Conservation (phyloP, 2,888 invertebrate genomes). For the Epirrhoe tristata region DNA sequence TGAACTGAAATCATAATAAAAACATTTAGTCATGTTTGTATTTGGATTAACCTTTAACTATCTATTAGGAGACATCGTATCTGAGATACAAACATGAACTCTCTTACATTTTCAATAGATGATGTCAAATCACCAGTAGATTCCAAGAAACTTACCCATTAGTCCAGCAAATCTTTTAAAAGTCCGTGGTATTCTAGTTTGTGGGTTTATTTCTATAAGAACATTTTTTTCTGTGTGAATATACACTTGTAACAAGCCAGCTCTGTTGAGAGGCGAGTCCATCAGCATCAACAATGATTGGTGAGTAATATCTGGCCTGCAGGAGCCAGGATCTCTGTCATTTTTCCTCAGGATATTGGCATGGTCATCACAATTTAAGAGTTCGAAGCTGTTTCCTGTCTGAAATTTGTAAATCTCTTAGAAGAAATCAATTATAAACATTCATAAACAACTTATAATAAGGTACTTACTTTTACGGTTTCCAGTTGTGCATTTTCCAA, state of each 20-base stretch:
- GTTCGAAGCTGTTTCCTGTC: constrained; percentile 94
- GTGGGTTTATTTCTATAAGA: constrained; percentile 97
- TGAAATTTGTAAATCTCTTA: constrained; percentile 59
- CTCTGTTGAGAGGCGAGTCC: constrained; percentile 98
- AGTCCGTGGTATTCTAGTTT: constrained; percentile 98
- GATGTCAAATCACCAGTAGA: too few species aligned
- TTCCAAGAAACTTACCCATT: constrained; percentile 91
- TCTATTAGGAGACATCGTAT: too few species aligned
- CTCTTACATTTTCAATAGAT: too few species aligned
- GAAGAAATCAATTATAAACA: not conserved
- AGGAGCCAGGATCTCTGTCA: constrained; percentile 94
- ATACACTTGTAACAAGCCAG: constrained; percentile 98
- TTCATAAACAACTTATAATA: not conserved
- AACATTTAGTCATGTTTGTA: not conserved
- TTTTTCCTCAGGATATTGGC: constrained; percentile 92
- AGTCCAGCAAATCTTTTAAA: constrained; percentile 98
- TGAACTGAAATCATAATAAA: constrained; percentile 88
- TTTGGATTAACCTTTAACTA: too few species aligned
- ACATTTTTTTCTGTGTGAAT: constrained; percentile 96
- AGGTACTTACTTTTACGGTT: constrained; percentile 92
- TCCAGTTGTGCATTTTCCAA: constrained; percentile 98
- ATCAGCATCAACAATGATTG: constrained; percentile 98
- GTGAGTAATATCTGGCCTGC: constrained; percentile 98
- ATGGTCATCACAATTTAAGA: constrained; percentile 98
- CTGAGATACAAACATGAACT: too few species aligned